phyloP scores from a whole-genome alignment of 2,113 vertebrate genomes.

The Notarius lentiginosus region DNA sequence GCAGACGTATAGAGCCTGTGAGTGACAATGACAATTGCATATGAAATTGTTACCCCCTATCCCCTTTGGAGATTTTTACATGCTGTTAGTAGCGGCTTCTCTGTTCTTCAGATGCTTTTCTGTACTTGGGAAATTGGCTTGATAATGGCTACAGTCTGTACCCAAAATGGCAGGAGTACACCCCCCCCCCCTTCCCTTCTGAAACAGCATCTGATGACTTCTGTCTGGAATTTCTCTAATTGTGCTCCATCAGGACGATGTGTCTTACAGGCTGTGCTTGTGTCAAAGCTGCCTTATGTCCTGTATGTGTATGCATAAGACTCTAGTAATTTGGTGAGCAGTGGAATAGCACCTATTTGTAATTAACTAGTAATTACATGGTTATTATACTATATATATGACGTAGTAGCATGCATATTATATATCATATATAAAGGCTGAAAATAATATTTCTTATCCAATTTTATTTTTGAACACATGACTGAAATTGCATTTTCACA shows the following conservation, averaged over 20 bases:
- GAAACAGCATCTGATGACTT: conserved; percentile 64
- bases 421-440: neutral
- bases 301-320: neutral
- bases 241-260: conserved; percentile 53
- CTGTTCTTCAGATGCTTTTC: conserved; percentile 62
- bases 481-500: neutral
- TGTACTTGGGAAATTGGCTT: conserved; percentile 66
- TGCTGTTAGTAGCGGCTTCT: conserved; percentile 66
- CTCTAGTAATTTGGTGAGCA: neutral
- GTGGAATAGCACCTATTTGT: neutral
- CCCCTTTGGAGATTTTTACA: conserved; percentile 67
- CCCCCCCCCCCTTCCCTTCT: conserved; percentile 55
- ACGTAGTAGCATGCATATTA: neutral
- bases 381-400: neutral
- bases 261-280: neutral
- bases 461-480: neutral
- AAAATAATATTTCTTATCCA: neutral
- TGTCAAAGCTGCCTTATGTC: neutral
- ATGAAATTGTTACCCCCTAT: conserved; percentile 67
- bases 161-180: conserved; percentile 61
- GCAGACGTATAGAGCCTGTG: conserved; percentile 53
- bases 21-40: conserved; percentile 70
- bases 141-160: conserved; percentile 74
- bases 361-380: conserved; percentile 22
- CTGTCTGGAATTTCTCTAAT: conserved; percentile 62